These are phyloP conservation scores for Crenuchus spilurus DNA, from an alignment of 2,797 vertebrate species.

Conservation along the genomic window DNA sequence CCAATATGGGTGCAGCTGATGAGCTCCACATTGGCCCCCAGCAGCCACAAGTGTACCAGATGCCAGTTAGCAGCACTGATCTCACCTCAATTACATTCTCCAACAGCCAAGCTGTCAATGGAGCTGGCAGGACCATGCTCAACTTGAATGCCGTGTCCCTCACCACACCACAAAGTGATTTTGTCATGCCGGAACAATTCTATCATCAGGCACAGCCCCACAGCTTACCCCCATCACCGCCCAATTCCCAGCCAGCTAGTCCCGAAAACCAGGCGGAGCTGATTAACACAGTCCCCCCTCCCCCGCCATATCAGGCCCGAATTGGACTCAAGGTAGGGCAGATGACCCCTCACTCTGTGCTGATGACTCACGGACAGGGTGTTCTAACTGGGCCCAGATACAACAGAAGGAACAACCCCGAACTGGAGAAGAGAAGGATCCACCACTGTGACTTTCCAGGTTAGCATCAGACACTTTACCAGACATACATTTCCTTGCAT, in stretches of 20 bases:
- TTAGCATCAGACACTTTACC: slow-evolving; percentile 54
- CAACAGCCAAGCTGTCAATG: slow-evolving; percentile 66
- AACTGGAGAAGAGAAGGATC: slow-evolving; percentile 91
- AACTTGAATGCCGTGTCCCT: slow-evolving; percentile 74
- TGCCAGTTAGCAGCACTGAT: slow-evolving; percentile 77
- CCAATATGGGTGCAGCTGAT: slow-evolving; percentile 75
- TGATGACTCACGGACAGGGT: slow-evolving; percentile 83
- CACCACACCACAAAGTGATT: slow-evolving; percentile 62
- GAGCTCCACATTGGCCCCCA: slow-evolving; percentile 78
- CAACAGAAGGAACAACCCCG: slow-evolving; percentile 90
- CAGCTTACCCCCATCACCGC: slow-evolving; percentile 87
- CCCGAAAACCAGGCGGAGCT: slow-evolving; percentile 85
- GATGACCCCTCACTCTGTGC: slow-evolving; percentile 72
- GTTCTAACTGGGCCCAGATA: slow-evolving; percentile 86
- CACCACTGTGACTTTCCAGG: slow-evolving; percentile 90
- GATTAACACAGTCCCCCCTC: slow-evolving; percentile 76
- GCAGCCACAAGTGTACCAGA: slow-evolving; percentile 84
- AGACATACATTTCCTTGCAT: not conserved
- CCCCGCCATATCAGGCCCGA: slow-evolving; percentile 79
- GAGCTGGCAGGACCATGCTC: slow-evolving; percentile 75
- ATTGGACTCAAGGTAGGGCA: slow-evolving; percentile 80
- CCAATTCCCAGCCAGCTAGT: slow-evolving; percentile 90
- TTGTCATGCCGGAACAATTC: slow-evolving; percentile 77
- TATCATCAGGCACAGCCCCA: slow-evolving; percentile 76
- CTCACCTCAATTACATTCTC: slow-evolving; percentile 76